Base-by-base conservation (phyloP, 2,888 invertebrate genomes). In the Germaria angustata region DNA sequence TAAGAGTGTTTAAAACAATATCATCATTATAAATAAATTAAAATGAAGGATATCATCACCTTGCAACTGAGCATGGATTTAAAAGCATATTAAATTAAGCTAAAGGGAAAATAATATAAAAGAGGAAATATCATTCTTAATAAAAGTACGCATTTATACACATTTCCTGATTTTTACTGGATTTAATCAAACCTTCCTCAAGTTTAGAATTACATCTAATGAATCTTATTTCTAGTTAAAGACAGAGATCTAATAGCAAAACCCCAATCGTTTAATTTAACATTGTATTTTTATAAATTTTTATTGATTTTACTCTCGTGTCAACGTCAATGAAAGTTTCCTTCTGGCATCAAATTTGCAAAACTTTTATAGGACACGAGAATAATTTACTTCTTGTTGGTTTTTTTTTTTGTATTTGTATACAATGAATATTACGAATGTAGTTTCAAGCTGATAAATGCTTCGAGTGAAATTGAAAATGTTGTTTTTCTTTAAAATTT, bases 1-100 rank as follows among this genome's bases (percentile, higher is more conserved):
- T 69, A 51, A 41, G 61, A 24, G 57, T 57, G 55, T 57, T 20
- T 57, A 49, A 39, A 49, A 49, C 49, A 17, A 59, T 51, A 39
- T 39, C 28, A 66, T 32, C 57, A 28, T 63, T 34, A 8, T 36
- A 78, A 53, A 32, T 24, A 49, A 13, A n/a, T 36, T 17, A 44
- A 46, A 46, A 46, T 20, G 20, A 49, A 13, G 13, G 5, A 24
- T 22, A 13, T 2, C 22, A 24, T 2, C 6, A 24, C 2, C 49
- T 9, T 20, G 9, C 49, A 24, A 49, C 1, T 13, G 49, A 5
- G 22, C 13, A 24, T 2, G 11, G 13, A 24, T 49, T 7, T 8
- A 7, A 17, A 17, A 20, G 20, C 44, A 46, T 17, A 28, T 28
- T 28, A 28, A 28, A 28, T 28, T 28, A 6, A 28, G 6, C 6